Evolutionary conservation across 2,888 invertebrate genomes (phyloP), one percentile per base, ranked within the genome.

Genomic region (Seira ritae): DNA sequence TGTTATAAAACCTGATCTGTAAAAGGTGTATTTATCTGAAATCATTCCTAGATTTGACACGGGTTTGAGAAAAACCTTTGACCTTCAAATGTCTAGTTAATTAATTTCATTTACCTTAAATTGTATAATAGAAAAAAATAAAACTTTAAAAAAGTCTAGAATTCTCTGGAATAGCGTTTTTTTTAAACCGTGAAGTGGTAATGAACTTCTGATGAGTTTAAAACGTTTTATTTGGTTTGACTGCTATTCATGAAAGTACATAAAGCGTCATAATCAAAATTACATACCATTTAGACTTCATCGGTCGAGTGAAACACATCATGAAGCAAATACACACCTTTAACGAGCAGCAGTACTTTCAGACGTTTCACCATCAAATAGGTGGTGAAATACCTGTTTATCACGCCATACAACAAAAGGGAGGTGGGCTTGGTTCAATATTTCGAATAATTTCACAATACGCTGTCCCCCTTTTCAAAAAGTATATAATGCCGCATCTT

Each of bases 401-500:
- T 17, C 78, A 66, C 19, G 70, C 8, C 0, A 8, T 2, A 15
- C 20, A 65, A 15, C 78, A 78, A 60, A 70, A n/a, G 46, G 78
- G 78, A 3, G 78, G 70, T 0, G 46, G 65, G 1, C 24, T 78
- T 65, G 71, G 78, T n/a, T 65, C 62, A 3, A 8, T 78, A 8
- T 70, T 78, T 23, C 1, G 66, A 6, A 23, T 71, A 2, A 71
- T 78, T 8, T 70, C 70, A 4, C 3, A 65, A n/a, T 78, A 71
- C 24, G 78, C 71, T 12, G 65, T 78, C 3, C 78, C 70, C 10
- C 4, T 78, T 0, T 1, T 78, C 0, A 20, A 71, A 24, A 78
- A 65, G 46, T 78, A 78, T 66, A 70, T 78, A 71, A 37, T 70
- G n/a, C 78, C 78, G 0, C 31, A 46, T 3, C 70, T 69, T 4